phyloP scores from a whole-genome alignment of 2,888 invertebrate genomes.

The Molorchus minor region DNA sequence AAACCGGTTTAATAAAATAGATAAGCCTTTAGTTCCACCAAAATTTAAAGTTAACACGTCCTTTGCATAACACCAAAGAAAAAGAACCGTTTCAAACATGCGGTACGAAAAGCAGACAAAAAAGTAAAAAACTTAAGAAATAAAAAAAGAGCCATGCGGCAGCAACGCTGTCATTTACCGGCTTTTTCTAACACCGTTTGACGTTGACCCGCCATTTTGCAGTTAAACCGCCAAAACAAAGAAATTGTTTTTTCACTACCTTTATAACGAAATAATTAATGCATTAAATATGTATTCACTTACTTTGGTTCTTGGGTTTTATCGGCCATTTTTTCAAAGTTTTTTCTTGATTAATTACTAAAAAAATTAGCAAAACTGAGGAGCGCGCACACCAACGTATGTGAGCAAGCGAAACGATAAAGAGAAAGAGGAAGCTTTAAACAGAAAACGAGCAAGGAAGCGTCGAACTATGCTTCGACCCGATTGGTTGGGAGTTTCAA shows the following conservation, averaged over 20 bases:
- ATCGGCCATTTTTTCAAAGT: slow-evolving; percentile 69
- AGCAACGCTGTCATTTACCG: slow-evolving; percentile 24
- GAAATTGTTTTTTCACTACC: slow-evolving; percentile 36
- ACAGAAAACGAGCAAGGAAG: slow-evolving; percentile 46
- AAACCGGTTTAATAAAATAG: slow-evolving; percentile 4
- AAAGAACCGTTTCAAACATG: not conserved
- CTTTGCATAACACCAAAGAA: not conserved
- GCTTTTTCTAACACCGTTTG: slow-evolving; percentile 25
- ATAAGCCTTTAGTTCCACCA: not conserved
- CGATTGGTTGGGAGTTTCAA: slow-evolving; percentile 47
- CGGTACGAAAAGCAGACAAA: not conserved
- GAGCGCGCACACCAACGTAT: slow-evolving; percentile 46
- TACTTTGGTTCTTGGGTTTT: slow-evolving; percentile 70
- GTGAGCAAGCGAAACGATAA: slow-evolving; percentile 38
- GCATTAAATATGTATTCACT: slow-evolving; percentile 59
- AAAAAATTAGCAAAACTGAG: slow-evolving; percentile 44
- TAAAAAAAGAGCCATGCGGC: slow-evolving; percentile 5
- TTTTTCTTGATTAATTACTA: slow-evolving; percentile 35
- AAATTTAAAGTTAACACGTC: not conserved
- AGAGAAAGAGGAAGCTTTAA: slow-evolving; percentile 42
- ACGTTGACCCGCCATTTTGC: slow-evolving; percentile 29
- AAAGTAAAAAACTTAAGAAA: slow-evolving; percentile 17
- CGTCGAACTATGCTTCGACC: slow-evolving; percentile 29
- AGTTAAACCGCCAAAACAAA: slow-evolving; percentile 59
- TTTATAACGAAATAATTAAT: slow-evolving; percentile 27